Evolutionary conservation across 2,113 vertebrate genomes (phyloP).

Genomic region (Passer domesticus): DNA sequence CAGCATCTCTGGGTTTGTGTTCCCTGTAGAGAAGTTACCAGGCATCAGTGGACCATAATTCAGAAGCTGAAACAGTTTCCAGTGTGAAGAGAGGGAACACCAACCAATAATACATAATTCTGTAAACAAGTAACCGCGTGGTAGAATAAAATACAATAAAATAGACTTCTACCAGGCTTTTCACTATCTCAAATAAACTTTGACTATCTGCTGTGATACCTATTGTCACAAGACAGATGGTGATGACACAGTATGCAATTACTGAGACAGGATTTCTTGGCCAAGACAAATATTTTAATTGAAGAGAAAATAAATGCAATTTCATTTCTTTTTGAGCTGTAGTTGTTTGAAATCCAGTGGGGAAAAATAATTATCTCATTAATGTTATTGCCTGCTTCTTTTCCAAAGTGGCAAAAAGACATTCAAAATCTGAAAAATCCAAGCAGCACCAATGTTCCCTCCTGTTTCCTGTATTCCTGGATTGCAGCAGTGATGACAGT

Average conservation of each 20-base stretch:
- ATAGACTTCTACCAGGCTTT: not conserved
- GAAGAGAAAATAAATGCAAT: conserved; percentile 3
- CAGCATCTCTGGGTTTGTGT: not conserved
- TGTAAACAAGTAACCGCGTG: not conserved
- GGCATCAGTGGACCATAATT: not conserved
- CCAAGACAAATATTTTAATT: conserved; percentile 33
- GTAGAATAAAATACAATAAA: not conserved
- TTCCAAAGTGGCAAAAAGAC: not conserved
- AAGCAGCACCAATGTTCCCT: not conserved
- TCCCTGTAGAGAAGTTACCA: not conserved
- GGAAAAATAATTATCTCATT: not conserved
- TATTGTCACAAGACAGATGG: not conserved
- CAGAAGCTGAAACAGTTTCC: not conserved
- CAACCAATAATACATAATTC: not conserved
- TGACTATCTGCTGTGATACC: not conserved
- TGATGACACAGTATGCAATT: conserved; percentile 3
- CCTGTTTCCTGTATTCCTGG: conserved; percentile 2
- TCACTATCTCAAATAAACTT: not conserved
- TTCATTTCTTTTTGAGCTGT: not conserved
- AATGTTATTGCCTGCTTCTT: not conserved
- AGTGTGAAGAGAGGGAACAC: not conserved
- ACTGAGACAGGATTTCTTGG: not conserved
- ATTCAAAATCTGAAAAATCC: not conserved
- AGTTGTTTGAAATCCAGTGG: not conserved
- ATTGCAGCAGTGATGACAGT: not conserved